Percentiles rank a stretch among this genome's conserved stretches.
phyloP scores from a whole-genome alignment of 2,888 invertebrate genomes.

The Alitta virens region DNA sequence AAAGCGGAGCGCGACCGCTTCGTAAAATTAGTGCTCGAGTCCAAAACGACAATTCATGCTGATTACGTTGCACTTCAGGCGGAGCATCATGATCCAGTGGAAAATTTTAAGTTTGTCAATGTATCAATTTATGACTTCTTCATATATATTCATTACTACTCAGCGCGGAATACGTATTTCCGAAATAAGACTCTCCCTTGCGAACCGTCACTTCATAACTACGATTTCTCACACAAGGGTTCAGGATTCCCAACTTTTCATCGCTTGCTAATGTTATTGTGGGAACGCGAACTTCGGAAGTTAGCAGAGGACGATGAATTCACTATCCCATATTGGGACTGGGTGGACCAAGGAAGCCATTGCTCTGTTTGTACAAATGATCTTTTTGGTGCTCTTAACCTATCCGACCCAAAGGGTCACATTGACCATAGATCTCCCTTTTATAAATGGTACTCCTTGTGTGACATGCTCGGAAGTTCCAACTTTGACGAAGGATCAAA shows the following conservation, averaged over 20 bases:
- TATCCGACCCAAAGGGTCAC: neutral
- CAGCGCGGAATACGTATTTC: slow-evolving; percentile 12
- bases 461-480: neutral
- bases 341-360: slow-evolving; percentile 1
- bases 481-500: neutral
- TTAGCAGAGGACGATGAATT: slow-evolving; percentile 10
- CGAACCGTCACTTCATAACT: neutral
- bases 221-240: slow-evolving; percentile 19
- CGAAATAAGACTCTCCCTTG: slow-evolving; percentile 1
- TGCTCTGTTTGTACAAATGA: slow-evolving; percentile 23
- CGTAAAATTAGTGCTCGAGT: neutral
- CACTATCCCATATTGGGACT: slow-evolving; percentile 16
- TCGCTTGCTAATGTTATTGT: slow-evolving; percentile 15
- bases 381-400: slow-evolving; percentile 14
- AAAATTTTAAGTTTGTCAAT: neutral
- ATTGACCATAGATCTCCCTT: neutral
- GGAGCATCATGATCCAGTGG: slow-evolving; percentile 1
- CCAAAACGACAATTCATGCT: neutral
- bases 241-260: slow-evolving; percentile 22
- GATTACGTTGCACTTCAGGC: slow-evolving; percentile 10
- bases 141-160: slow-evolving; percentile 14
- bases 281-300: slow-evolving; percentile 15
- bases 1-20: slow-evolving; percentile 13
- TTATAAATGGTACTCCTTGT: neutral
- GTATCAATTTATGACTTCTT: slow-evolving; percentile 11